phyloP scores from a whole-genome alignment of 2,113 vertebrate genomes.

The Aegotheles bennettii region DNA sequence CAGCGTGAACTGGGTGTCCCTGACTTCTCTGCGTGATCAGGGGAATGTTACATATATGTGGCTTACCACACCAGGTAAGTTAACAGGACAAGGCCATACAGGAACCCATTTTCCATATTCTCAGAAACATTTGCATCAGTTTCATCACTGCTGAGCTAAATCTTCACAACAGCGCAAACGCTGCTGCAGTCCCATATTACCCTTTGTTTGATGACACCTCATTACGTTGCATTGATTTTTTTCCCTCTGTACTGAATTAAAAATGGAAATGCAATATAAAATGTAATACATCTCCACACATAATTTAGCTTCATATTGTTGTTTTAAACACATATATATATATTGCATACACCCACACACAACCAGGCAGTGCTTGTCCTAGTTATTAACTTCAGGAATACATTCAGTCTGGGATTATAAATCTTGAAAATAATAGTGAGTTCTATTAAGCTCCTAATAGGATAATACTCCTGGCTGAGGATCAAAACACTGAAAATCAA shows the following conservation, averaged over 20 bases:
- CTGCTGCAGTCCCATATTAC: neutral
- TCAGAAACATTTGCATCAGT: neutral
- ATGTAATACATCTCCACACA: neutral
- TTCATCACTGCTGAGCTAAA: neutral
- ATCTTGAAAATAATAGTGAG: neutral
- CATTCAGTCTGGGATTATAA: neutral
- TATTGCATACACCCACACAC: neutral
- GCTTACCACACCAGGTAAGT: neutral
- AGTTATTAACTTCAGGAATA: neutral
- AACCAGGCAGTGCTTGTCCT: neutral
- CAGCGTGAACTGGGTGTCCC: neutral
- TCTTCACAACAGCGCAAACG: neutral
- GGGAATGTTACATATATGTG: neutral
- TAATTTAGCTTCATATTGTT: neutral
- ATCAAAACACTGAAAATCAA: neutral
- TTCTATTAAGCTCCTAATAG: neutral
- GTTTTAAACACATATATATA: neutral
- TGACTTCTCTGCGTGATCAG: neutral
- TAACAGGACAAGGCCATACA: neutral
- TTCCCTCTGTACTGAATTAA: neutral
- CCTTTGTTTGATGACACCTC: neutral
- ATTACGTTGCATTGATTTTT: neutral
- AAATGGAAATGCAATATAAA: neutral
- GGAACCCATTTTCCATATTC: neutral
- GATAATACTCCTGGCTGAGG: neutral